A percentile compares a stretch with the other conserved stretches of the same genome.
phyloP scores from a whole-genome alignment of 2,797 vertebrate genomes.

The Bradypodion ventrale region DNA sequence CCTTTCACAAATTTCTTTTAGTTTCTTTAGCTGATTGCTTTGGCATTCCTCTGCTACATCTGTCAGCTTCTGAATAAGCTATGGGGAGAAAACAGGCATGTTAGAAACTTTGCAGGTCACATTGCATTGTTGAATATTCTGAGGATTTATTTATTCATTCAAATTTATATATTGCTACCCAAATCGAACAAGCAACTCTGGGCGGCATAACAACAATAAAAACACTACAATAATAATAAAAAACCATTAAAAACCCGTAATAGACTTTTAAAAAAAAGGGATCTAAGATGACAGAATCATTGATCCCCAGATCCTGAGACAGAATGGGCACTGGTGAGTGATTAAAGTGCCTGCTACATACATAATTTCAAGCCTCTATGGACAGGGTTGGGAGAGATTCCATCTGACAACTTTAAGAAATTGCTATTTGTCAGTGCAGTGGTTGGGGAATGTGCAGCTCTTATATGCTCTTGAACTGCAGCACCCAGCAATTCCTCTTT shows the following conservation, averaged over 20 bases:
- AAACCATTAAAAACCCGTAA: no score
- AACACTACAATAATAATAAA: no score
- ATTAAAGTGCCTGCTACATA: no score
- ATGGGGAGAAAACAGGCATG: neutral
- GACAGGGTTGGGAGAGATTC: neutral
- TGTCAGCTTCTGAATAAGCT: constrained; percentile 95
- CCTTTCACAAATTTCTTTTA: constrained; percentile 96
- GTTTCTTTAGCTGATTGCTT: constrained; percentile 91
- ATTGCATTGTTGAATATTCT: neutral
- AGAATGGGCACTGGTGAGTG: neutral
- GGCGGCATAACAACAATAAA: no score
- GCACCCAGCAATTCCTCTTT: no score
- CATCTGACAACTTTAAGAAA: neutral
- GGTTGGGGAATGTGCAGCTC: no score
- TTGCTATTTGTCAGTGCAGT: no score
- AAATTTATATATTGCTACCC: no score
- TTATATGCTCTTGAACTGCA: no score
- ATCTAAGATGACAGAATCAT: neutral
- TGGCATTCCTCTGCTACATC: constrained; percentile 94
- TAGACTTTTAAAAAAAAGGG: no score
- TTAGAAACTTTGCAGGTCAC: neutral
- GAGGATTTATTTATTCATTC: no score
- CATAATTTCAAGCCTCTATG: neutral
- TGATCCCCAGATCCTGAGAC: neutral
- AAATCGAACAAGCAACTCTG: no score